A percentile compares a stretch with the other conserved stretches of the same genome.
Conservation (phyloP, 2,888 invertebrate genomes). For the Adineta ricciae region DNA sequence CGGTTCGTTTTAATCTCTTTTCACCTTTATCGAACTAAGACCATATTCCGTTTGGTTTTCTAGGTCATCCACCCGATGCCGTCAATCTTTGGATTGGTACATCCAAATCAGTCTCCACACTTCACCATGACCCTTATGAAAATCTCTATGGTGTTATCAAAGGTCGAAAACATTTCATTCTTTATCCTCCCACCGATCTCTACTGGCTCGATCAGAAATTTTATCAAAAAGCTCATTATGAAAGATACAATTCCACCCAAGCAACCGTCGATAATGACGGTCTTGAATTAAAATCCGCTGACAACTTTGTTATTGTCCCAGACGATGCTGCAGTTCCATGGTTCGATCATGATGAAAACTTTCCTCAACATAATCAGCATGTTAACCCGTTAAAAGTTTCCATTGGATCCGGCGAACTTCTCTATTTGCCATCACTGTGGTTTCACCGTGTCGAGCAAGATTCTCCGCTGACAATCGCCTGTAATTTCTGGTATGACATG, state of each 20-base stretch:
- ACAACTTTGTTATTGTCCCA: neutral
- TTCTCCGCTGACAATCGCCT: slow-evolving; percentile 41
- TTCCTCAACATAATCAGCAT: slow-evolving; percentile 59
- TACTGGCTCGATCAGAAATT: neutral
- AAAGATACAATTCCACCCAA: neutral
- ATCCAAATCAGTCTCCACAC: slow-evolving; percentile 45
- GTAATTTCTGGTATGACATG: slow-evolving; percentile 83
- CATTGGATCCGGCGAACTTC: slow-evolving; percentile 60
- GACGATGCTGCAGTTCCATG: slow-evolving; percentile 52
- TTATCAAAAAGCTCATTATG: slow-evolving; percentile 12
- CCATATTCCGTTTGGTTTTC: neutral
- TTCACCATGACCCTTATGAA: slow-evolving; percentile 80
- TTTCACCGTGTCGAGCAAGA: slow-evolving; percentile 66
- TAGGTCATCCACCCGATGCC: slow-evolving; percentile 62
- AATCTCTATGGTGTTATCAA: slow-evolving; percentile 73
- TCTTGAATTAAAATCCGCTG: neutral
- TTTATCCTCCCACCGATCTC: slow-evolving; percentile 67
- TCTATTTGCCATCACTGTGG: slow-evolving; percentile 76
- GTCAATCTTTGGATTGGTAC: slow-evolving; percentile 69
- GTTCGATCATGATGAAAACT: slow-evolving; percentile 59
- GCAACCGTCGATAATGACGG: neutral
- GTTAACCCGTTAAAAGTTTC: slow-evolving; percentile 58
- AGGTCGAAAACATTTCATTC: slow-evolving; percentile 67
- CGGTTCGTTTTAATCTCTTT: slow-evolving; percentile 44
- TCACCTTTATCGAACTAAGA: no score